Evolutionary conservation across 2,113 vertebrate species (phyloP).

Genomic region (Brachypodius melanocephalos): DNA sequence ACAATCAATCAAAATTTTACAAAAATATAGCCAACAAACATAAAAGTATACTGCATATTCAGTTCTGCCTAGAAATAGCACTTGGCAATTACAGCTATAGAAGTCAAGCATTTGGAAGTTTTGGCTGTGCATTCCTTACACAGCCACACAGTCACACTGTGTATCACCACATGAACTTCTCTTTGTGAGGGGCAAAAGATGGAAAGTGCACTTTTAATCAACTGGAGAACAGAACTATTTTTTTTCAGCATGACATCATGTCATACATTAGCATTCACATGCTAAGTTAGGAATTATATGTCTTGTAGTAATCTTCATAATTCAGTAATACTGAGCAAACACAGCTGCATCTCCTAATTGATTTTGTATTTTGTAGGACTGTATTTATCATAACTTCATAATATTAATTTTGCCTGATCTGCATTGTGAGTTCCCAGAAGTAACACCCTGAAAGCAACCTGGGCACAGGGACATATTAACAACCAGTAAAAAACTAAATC

Average conservation of each 20-base stretch:
- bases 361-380: neutral
- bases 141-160: neutral
- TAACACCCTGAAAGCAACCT: neutral
- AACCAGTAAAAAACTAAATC: neutral
- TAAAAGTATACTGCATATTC: neutral
- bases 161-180: neutral
- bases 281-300: neutral
- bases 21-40: neutral
- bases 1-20: neutral
- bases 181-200: neutral
- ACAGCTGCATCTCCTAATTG: neutral
- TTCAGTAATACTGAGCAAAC: neutral
- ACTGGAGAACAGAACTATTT: neutral
- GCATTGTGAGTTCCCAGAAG: neutral
- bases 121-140: neutral
- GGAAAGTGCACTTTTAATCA: neutral
- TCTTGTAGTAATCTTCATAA: neutral
- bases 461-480: neutral
- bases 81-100: neutral
- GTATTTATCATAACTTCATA: neutral
- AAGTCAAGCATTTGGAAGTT: neutral
- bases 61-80: neutral
- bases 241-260: neutral
- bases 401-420: neutral
- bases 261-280: neutral